phyloP scores from a whole-genome alignment of 2,797 vertebrate genomes.

The Lepilemur ruficaudatus region DNA sequence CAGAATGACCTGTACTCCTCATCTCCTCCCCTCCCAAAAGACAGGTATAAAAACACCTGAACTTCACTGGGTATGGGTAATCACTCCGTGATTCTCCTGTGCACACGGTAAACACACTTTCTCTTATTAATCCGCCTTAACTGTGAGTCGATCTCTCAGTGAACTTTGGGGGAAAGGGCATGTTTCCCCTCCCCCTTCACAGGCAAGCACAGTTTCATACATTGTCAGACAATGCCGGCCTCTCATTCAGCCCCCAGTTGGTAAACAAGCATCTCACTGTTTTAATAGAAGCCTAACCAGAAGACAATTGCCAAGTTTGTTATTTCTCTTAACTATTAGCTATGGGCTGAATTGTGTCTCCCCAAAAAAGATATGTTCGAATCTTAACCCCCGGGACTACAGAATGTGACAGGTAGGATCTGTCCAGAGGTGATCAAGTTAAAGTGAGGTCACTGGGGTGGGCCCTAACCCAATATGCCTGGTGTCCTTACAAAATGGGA shows the following conservation, averaged over 20 bases:
- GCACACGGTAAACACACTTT: too few species aligned
- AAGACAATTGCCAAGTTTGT: background rate
- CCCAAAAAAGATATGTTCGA: fast-evolving
- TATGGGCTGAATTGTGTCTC: background rate
- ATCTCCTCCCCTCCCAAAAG: too few species aligned
- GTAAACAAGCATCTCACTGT: background rate
- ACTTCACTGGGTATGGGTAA: too few species aligned
- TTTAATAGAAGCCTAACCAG: background rate
- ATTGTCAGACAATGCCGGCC: too few species aligned
- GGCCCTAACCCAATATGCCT: fast-evolving
- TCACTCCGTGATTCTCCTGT: too few species aligned
- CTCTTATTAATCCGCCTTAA: too few species aligned
- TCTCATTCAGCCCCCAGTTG: background rate
- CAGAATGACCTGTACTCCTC: too few species aligned
- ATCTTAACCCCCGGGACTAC: background rate
- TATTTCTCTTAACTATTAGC: background rate
- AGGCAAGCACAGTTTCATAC: background rate
- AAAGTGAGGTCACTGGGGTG: background rate
- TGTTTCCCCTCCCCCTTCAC: too few species aligned
- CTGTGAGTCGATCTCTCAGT: too few species aligned
- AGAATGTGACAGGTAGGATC: background rate
- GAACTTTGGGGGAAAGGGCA: too few species aligned
- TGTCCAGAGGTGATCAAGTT: background rate
- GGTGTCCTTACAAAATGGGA: background rate
- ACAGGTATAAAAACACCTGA: too few species aligned